A percentile compares a stretch with the other conserved stretches of the same genome.
Conservation (phyloP, 2,113 vertebrate species). For the Stercorarius parasiticus region DNA sequence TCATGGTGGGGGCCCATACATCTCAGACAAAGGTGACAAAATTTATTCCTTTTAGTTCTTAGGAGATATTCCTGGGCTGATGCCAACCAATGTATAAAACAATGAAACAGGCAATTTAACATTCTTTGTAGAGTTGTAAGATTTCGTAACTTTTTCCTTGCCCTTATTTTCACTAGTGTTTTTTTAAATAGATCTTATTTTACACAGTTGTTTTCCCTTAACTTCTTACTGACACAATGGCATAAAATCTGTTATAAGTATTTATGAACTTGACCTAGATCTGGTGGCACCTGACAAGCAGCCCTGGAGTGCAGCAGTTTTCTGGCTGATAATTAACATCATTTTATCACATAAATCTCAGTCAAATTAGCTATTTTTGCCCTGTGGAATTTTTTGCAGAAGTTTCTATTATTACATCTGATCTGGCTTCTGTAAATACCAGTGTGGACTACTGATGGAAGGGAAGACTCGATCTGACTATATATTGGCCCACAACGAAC, state of each 20-base stretch:
- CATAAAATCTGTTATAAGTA: neutral
- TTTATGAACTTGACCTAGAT: neutral
- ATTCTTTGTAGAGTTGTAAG: slow-evolving; percentile 21
- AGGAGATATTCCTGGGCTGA: neutral
- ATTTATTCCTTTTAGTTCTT: slow-evolving; percentile 13
- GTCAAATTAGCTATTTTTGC: neutral
- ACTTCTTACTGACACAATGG: neutral
- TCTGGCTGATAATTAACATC: neutral
- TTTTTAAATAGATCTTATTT: neutral
- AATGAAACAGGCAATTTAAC: neutral
- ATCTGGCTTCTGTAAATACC: neutral
- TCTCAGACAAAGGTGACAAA: slow-evolving; percentile 13
- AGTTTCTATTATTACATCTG: neutral
- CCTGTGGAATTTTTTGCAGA: neutral
- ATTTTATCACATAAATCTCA: neutral
- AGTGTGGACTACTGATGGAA: neutral
- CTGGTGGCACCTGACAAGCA: neutral
- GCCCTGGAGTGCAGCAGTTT: neutral
- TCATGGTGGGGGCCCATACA: neutral
- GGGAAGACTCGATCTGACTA: neutral
- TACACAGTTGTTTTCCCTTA: neutral
- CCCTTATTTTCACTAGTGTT: neutral
- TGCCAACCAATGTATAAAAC: neutral
- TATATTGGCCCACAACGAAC: accelerated
- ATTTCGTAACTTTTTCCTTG: neutral